Conservation (phyloP, 2,113 vertebrate genomes). For the Sciurus niger region DNA sequence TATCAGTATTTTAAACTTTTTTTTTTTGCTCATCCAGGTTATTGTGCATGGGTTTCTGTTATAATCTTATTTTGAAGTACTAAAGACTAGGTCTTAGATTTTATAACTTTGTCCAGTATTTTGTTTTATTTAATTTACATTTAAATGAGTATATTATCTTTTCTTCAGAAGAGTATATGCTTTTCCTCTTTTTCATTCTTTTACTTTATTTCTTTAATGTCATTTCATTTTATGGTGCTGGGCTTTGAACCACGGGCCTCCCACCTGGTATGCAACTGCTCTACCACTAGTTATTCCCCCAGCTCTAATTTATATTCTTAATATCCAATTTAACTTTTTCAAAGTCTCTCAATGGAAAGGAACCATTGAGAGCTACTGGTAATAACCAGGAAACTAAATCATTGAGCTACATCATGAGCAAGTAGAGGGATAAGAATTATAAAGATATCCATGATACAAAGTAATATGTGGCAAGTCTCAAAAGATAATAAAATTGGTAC, state of each 20-base stretch:
- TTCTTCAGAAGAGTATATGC: neutral
- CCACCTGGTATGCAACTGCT: neutral
- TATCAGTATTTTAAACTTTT: no score
- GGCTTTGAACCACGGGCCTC: neutral
- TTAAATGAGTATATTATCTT: neutral
- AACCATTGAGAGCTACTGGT: neutral
- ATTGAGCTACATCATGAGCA: no score
- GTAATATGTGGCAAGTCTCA: neutral
- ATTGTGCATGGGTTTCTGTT: neutral
- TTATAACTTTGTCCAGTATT: neutral
- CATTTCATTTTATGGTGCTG: neutral
- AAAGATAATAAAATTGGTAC: neutral
- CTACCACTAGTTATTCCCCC: neutral
- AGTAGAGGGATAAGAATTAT: neutral
- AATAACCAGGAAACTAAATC: neutral
- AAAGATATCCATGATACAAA: neutral
- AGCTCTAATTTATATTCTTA: neutral
- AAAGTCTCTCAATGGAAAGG: constrained; percentile 39
- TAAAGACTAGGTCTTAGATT: neutral
- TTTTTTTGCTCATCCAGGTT: neutral
- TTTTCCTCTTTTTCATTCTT: neutral
- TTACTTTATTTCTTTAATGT: neutral
- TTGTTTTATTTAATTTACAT: constrained; percentile 9
- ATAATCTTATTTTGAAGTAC: constrained; percentile 50
- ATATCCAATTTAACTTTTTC: neutral